These are phyloP conservation scores for Empidonax alnorum DNA, from an alignment of 2,113 vertebrate genomes.

Conservation along the genomic window DNA sequence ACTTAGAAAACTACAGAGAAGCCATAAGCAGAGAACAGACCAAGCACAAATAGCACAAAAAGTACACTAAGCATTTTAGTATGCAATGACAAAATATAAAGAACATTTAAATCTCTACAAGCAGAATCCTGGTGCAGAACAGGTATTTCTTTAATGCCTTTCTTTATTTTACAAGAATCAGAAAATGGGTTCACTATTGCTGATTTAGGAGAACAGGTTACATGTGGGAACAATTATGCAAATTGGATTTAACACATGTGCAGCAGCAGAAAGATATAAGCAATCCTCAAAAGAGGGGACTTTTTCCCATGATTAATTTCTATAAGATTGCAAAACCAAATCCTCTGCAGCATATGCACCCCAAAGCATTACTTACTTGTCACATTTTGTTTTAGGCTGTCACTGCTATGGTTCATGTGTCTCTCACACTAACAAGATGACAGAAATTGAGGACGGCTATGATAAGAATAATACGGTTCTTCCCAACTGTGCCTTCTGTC, in stretches of 20 bases:
- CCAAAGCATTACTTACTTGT: slow-evolving; percentile 20
- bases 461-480: slow-evolving; percentile 45
- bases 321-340: not conserved
- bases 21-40: not conserved
- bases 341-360: not conserved
- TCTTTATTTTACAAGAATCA: not conserved
- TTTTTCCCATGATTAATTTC: not conserved
- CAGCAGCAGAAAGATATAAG: not conserved
- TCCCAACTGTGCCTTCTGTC: slow-evolving; percentile 56
- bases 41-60: not conserved
- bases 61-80: not conserved
- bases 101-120: not conserved
- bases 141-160: not conserved
- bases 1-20: not conserved
- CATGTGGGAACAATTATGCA: slow-evolving; percentile 2
- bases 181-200: not conserved
- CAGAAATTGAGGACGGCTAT: slow-evolving; percentile 16
- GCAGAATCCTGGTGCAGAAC: not conserved
- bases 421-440: slow-evolving; percentile 36
- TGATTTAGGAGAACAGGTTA: not conserved
- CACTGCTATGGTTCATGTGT: not conserved
- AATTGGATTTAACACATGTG: not conserved
- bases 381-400: slow-evolving; percentile 20
- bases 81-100: not conserved
- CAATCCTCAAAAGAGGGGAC: not conserved